These are phyloP conservation scores for Decapterus maruadsi DNA, from an alignment of 2,797 vertebrate genomes.

Conservation along the genomic window DNA sequence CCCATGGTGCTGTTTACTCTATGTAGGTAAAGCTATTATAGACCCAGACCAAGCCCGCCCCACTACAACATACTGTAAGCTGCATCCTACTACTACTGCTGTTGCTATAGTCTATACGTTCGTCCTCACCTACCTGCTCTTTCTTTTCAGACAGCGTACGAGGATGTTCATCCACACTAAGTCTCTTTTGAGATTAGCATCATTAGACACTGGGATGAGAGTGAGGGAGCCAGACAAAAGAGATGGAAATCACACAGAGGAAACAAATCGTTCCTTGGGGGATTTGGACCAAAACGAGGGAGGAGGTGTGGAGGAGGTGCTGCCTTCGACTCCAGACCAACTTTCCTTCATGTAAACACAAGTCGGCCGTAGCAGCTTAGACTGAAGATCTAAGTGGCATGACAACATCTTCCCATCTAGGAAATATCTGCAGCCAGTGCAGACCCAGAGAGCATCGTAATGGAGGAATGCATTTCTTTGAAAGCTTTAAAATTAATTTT, in stretches of 20 bases:
- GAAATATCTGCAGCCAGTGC: slow-evolving; percentile 6
- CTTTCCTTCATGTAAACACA: background rate
- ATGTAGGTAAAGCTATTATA: slow-evolving; percentile 70
- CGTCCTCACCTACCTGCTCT: slow-evolving; percentile 27
- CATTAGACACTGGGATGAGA: slow-evolving; percentile 49
- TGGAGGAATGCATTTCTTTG: slow-evolving; percentile 43
- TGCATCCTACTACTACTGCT: slow-evolving; percentile 21
- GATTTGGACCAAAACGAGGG: slow-evolving; percentile 23
- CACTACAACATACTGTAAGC: slow-evolving; percentile 7
- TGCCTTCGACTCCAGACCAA: slow-evolving; percentile 10
- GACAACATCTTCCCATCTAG: background rate
- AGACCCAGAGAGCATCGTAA: slow-evolving; percentile 27
- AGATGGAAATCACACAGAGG: slow-evolving; percentile 32
- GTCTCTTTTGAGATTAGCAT: slow-evolving; percentile 62
- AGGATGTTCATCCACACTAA: slow-evolving; percentile 46
- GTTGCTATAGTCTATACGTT: slow-evolving; percentile 8
- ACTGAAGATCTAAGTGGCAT: background rate
- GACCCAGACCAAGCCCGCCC: slow-evolving; percentile 44
- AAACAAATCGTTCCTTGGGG: slow-evolving; percentile 39
- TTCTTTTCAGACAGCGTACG: slow-evolving; percentile 21
- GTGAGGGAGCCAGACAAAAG: slow-evolving; percentile 37
- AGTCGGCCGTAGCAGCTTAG: background rate
- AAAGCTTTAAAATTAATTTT: slow-evolving; percentile 57
- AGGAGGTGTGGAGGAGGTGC: background rate
- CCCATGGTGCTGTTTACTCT: slow-evolving; percentile 72